phyloP scores from a whole-genome alignment of 1,140 invertebrate genomes.

The Lucilia cuprina region DNA sequence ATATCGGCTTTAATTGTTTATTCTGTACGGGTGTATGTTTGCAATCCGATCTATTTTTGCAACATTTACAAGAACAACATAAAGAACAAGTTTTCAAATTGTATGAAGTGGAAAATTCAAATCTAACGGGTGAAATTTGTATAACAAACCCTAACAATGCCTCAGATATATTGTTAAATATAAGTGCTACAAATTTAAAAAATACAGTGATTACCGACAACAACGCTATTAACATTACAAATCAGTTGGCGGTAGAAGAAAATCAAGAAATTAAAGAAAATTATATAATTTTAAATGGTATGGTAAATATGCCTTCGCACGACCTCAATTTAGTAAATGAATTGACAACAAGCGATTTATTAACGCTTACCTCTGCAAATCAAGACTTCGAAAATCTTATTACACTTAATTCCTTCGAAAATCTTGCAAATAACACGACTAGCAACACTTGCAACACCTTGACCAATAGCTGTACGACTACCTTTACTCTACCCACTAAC shows the following conservation, averaged over 20 bases:
- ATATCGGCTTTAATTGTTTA: constrained; percentile 56
- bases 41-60: constrained; percentile 55
- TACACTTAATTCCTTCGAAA: constrained; percentile 1
- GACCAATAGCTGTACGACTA: background rate
- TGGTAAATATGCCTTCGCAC: background rate
- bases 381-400: background rate
- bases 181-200: background rate
- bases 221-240: background rate
- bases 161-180: background rate
- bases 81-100: constrained; percentile 50
- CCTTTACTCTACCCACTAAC: no score
- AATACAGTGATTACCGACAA: background rate
- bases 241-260: background rate
- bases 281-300: background rate
- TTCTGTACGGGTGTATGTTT: constrained; percentile 58
- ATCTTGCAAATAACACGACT: background rate
- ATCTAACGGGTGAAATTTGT: constrained; percentile 25
- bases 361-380: constrained; percentile 42
- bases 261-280: background rate
- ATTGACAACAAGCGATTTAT: constrained; percentile 28
- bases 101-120: constrained; percentile 42
- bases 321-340: background rate
- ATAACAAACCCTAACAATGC: background rate
- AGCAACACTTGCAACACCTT: background rate
- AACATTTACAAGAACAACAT: constrained; percentile 53